A percentile compares a stretch with the other conserved stretches of the same genome.
These are phyloP conservation scores for Microctenopoma steveboyesi DNA, from an alignment of 2,797 vertebrate genomes.

Conservation along the genomic window DNA sequence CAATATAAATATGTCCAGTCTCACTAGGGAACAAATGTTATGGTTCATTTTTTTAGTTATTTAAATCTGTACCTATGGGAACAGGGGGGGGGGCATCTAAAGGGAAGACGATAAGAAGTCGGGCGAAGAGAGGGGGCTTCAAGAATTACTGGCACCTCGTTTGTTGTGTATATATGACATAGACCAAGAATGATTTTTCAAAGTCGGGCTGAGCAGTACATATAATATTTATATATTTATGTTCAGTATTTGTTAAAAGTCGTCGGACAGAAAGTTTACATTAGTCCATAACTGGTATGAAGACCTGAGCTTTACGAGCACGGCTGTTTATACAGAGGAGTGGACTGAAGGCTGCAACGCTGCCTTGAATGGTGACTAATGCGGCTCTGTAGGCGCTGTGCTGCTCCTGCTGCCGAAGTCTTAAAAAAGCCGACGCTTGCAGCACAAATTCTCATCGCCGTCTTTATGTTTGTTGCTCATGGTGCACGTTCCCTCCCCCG, in stretches of 20 bases:
- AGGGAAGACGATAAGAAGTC: neutral
- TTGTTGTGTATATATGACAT: slow-evolving; percentile 3
- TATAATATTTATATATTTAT: neutral
- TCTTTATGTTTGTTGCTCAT: slow-evolving; percentile 54
- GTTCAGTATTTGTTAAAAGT: slow-evolving; percentile 7
- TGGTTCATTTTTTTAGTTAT: neutral
- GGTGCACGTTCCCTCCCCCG: slow-evolving; percentile 16
- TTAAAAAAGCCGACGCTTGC: slow-evolving; percentile 28
- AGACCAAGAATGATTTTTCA: neutral
- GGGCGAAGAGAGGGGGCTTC: neutral
- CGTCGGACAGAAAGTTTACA: slow-evolving; percentile 29
- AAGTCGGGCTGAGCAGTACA: neutral
- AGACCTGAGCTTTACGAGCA: slow-evolving; percentile 51
- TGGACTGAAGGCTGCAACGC: slow-evolving; percentile 25
- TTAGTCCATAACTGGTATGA: slow-evolving; percentile 44
- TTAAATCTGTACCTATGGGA: neutral
- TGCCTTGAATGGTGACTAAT: slow-evolving; percentile 41
- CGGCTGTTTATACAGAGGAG: slow-evolving; percentile 49
- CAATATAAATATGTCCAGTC: neutral
- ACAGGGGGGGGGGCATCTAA: neutral
- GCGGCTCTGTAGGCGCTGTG: slow-evolving; percentile 8
- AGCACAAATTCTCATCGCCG: slow-evolving; percentile 43
- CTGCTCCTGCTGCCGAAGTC: slow-evolving; percentile 33
- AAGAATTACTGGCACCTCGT: slow-evolving; percentile 1
- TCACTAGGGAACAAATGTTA: too few relatives aligned